Conservation (phyloP, 1,140 invertebrate genomes). For the Papilio xuthus region DNA sequence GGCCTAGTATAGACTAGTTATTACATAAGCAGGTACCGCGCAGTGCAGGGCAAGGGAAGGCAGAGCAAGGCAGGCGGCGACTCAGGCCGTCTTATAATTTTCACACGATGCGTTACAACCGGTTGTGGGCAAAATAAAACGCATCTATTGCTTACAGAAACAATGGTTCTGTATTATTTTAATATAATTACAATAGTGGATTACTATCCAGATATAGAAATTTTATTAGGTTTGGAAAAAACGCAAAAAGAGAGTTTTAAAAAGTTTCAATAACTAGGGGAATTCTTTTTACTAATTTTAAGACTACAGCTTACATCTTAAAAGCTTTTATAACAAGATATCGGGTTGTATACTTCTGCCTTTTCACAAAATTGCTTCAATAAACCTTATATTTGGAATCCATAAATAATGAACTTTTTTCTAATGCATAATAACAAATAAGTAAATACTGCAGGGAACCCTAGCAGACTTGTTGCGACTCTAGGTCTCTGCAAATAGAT, state of each 20-base stretch:
- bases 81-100: slow-evolving; percentile 46
- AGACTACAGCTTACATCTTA: too few relatives aligned
- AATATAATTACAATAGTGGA: not conserved
- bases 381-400: too few relatives aligned
- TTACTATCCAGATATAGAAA: not conserved
- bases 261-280: too few relatives aligned
- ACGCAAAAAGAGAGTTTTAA: too few relatives aligned
- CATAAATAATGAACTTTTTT: not conserved
- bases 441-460: slow-evolving; percentile 42
- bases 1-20: slow-evolving; percentile 16
- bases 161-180: slow-evolving; percentile 33
- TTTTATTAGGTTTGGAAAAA: too few relatives aligned
- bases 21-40: slow-evolving; percentile 10
- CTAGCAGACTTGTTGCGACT: slow-evolving; percentile 51
- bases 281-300: too few relatives aligned
- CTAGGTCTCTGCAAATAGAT: slow-evolving; percentile 55
- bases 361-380: too few relatives aligned
- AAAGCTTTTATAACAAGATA: too few relatives aligned
- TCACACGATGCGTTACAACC: slow-evolving; percentile 68
- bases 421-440: not conserved
- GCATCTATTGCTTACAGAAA: not conserved
- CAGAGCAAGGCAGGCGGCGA: not conserved
- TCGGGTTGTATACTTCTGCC: too few relatives aligned
- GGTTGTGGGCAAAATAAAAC: slow-evolving; percentile 55
- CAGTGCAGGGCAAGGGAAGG: not conserved